A percentile compares a stretch with the other conserved stretches of the same genome.
Evolutionary conservation across 1,140 invertebrate species (phyloP).

Genomic region (Euwallacea similis): DNA sequence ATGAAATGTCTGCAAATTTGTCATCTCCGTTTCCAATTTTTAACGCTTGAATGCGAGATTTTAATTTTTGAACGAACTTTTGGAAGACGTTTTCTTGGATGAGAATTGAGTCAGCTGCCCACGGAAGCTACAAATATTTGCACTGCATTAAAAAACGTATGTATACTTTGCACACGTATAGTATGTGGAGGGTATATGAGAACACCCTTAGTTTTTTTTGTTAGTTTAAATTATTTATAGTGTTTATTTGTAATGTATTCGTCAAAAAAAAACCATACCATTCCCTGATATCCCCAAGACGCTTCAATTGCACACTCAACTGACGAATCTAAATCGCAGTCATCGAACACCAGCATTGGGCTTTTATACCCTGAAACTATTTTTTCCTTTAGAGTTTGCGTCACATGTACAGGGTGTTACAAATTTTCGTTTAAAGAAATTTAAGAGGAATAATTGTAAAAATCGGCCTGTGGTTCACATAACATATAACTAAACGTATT

Average conservation of each 20-base stretch:
- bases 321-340: slow-evolving; percentile 63
- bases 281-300: slow-evolving; percentile 60
- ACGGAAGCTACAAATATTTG: slow-evolving; percentile 56
- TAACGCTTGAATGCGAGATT: slow-evolving; percentile 53
- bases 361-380: slow-evolving; percentile 51
- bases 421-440: background rate
- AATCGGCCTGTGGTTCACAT: no score
- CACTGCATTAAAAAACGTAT: background rate
- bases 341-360: slow-evolving; percentile 61
- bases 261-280: slow-evolving; percentile 50
- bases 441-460: background rate
- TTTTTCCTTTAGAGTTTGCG: background rate
- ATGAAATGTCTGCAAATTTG: slow-evolving; percentile 49
- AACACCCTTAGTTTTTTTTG: no score
- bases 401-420: background rate
- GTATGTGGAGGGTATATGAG: no score
- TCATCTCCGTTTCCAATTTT: slow-evolving; percentile 56
- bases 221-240: no score
- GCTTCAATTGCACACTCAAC: slow-evolving; percentile 60
- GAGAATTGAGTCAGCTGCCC: slow-evolving; percentile 58
- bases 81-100: slow-evolving; percentile 61
- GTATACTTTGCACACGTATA: no score
- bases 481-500: no score
- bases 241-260: no score
- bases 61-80: slow-evolving; percentile 57